These are phyloP conservation scores for Quadroppia sp. DNA, from an alignment of 2,888 invertebrate genomes.

Conservation along the genomic window DNA sequence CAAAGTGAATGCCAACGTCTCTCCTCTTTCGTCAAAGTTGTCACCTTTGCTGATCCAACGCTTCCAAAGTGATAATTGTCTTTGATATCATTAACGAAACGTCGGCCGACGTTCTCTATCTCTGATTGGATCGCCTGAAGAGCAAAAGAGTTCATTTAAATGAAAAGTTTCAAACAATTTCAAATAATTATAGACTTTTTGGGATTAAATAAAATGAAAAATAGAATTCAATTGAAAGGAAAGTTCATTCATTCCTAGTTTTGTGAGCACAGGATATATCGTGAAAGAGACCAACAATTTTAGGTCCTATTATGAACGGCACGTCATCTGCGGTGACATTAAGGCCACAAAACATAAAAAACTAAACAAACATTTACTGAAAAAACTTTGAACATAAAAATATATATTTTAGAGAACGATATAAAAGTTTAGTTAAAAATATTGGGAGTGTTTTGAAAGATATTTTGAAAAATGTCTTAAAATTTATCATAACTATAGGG, in stretches of 20 bases:
- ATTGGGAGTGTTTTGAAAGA: neutral
- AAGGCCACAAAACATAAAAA: conserved; percentile 8
- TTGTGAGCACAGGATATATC: neutral
- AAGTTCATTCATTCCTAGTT: conserved; percentile 1
- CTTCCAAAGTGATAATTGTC: conserved; percentile 21
- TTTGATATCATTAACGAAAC: conserved; percentile 42
- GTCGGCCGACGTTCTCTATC: conserved; percentile 42
- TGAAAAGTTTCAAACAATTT: neutral
- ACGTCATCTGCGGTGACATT: conserved; percentile 32
- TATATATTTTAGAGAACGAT: neutral
- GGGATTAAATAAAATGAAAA: neutral
- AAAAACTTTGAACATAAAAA: neutral
- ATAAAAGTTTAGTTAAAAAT: neutral
- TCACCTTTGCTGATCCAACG: conserved; percentile 12
- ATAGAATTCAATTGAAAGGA: neutral
- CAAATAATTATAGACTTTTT: neutral
- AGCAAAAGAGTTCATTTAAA: neutral
- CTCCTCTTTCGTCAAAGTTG: conserved; percentile 30
- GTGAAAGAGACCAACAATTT: conserved; percentile 3
- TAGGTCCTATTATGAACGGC: conserved; percentile 13
- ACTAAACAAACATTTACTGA: conserved; percentile 20
- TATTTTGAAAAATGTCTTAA: conserved; percentile 22
- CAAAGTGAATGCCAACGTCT: conserved; percentile 42
- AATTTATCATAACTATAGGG: conserved; percentile 17
- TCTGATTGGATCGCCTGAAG: conserved; percentile 42